phyloP scores from a whole-genome alignment of 2,113 vertebrate genomes.

The Girardinichthys multiradiatus region DNA sequence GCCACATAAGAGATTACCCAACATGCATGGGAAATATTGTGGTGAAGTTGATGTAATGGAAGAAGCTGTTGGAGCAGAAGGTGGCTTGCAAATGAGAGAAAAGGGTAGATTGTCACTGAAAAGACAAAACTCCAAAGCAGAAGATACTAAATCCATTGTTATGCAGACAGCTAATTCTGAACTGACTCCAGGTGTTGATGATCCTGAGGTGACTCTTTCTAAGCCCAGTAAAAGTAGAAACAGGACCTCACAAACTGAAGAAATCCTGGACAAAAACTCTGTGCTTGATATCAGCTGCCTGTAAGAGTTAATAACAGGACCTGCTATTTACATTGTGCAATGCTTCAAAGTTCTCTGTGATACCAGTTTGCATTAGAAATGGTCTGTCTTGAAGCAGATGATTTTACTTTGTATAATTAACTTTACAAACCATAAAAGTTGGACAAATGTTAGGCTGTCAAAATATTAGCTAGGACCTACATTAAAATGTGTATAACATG shows the following conservation, averaged over 20 bases:
- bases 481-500: too few relatives aligned
- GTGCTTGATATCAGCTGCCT: slow-evolving; percentile 84
- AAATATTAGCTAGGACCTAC: background rate
- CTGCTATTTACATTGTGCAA: background rate
- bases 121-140: slow-evolving; percentile 55
- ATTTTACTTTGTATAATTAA: background rate
- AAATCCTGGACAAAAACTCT: slow-evolving; percentile 63
- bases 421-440: background rate
- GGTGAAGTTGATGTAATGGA: slow-evolving; percentile 48
- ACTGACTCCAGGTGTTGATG: slow-evolving; percentile 11
- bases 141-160: slow-evolving; percentile 46
- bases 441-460: background rate
- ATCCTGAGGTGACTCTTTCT: slow-evolving; percentile 4
- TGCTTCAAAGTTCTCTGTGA: slow-evolving; percentile 1
- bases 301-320: slow-evolving; percentile 59
- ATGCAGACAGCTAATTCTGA: slow-evolving; percentile 34
- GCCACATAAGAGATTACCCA: slow-evolving; percentile 16
- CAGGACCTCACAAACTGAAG: slow-evolving; percentile 44
- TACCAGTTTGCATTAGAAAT: background rate
- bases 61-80: slow-evolving; percentile 40
- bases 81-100: slow-evolving; percentile 46
- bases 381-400: background rate
- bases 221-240: slow-evolving; percentile 15
- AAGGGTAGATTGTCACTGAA: slow-evolving; percentile 78
- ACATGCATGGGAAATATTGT: background rate